Evolutionary conservation across 2,888 invertebrate species (phyloP), one percentile per base, ranked within the genome.

Genomic region (Cataglyphis livida): DNA sequence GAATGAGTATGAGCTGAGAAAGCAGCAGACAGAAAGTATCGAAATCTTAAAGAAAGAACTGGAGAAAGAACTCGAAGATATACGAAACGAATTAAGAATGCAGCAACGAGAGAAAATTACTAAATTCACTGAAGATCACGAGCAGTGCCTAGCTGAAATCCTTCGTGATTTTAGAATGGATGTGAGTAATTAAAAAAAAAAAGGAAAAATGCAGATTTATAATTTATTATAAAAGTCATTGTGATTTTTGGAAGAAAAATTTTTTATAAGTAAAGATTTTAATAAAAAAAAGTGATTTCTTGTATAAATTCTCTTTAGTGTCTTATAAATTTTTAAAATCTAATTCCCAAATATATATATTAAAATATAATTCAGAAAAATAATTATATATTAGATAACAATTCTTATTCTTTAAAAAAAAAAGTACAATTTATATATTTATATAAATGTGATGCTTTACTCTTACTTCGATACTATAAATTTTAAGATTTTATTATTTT

Each of bases 151-250:
- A 41, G 92, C 93, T 3, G 93, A 94, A 64, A 93, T 94, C 32
- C 85, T 93, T 9, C 90, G 92, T 81, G 96, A 96, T 90, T 97
- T 96, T 90, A 95, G 96, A 91, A 95, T 96, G 76, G 96, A 97
- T 95, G 97, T 96, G 92, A 91, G 94, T 93, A 25, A 10, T 4
- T 35, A 74, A 15, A 25, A 12, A 74, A 15, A 25, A 12, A 48
- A 48, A 48, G n/a, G n/a, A 44, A 35, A 35, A 35, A 35, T n/a
- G 7, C 1, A 48, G 48, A 48, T 48, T 48, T 48, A 48, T 41
- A 10, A 48, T 18, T 48, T 2, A n/a, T 7, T 48, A n/a, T n/a
- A 48, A 18, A 48, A 6, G 7, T 7, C 0, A 7, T 48, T n/a
- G 48, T n/a, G 6, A n/a, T 7, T 48, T 48, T 48, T 48, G 18